These are phyloP conservation scores for Numenius phaeopus DNA, from an alignment of 2,797 vertebrate species.

Conservation along the genomic window DNA sequence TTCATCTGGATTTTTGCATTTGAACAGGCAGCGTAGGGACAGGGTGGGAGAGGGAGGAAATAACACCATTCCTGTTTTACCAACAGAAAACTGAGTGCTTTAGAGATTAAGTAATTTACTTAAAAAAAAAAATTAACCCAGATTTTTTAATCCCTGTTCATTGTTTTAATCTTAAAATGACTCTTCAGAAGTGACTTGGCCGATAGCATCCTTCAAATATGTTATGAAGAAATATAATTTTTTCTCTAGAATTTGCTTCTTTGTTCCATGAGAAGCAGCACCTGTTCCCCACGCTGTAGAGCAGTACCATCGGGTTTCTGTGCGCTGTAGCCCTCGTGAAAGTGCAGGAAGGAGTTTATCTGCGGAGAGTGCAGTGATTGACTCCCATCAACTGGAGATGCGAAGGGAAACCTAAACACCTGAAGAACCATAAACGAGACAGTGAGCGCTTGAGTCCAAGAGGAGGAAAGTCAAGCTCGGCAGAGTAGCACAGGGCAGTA, in stretches of 20 bases:
- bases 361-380: accelerated
- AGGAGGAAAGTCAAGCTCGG: neutral
- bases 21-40: neutral
- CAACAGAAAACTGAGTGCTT: neutral
- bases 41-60: neutral
- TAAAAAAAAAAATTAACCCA: neutral
- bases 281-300: neutral
- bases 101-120: neutral
- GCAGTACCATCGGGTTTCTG: neutral
- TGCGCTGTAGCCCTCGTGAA: accelerated
- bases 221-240: neutral
- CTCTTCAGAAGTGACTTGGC: neutral
- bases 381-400: neutral
- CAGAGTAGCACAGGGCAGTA: neutral
- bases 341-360: neutral
- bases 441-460: neutral
- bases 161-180: neutral
- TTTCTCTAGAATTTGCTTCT: neutral
- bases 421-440: neutral
- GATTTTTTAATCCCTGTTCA: neutral
- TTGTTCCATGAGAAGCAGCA: neutral
- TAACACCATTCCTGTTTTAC: neutral
- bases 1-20: neutral
- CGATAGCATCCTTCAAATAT: neutral
- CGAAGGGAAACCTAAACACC: neutral